Percentiles rank a stretch among this genome's conserved stretches.
Evolutionary conservation across 2,888 invertebrate genomes (phyloP).

Genomic region (Drosophila paracracens): DNA sequence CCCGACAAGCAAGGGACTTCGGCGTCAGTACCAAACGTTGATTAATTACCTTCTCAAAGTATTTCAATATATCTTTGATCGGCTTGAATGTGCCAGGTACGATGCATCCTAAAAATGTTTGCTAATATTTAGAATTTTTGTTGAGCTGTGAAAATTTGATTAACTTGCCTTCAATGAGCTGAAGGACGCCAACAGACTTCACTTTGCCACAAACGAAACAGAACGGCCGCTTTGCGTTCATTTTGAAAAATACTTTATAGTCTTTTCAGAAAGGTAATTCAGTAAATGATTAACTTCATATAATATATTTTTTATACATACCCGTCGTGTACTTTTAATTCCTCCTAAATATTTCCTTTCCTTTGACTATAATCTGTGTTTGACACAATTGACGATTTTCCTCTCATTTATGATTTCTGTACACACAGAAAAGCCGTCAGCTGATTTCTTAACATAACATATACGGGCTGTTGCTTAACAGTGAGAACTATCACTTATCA

Average conservation of each 20-base stretch:
- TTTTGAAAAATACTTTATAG: neutral
- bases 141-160: neutral
- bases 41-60: constrained; percentile 68
- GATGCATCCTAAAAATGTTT: constrained; percentile 59
- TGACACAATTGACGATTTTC: constrained; percentile 11
- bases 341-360: neutral
- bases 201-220: constrained; percentile 68
- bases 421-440: constrained; percentile 33
- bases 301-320: neutral
- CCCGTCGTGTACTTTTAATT: neutral
- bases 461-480: constrained; percentile 3
- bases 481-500: neutral
- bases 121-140: neutral
- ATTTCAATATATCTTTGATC: constrained; percentile 66
- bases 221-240: constrained; percentile 51
- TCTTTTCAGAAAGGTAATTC: neutral
- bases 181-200: constrained; percentile 67
- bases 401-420: constrained; percentile 38
- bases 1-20: constrained; percentile 63
- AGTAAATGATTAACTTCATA: neutral
- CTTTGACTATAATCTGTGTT: neutral
- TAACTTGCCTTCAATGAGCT: constrained; percentile 47
- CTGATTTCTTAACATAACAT: constrained; percentile 33
- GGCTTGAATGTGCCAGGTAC: constrained; percentile 69
- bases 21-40: constrained; percentile 60